phyloP scores from a whole-genome alignment of 2,797 vertebrate species.

The Netta rufina region DNA sequence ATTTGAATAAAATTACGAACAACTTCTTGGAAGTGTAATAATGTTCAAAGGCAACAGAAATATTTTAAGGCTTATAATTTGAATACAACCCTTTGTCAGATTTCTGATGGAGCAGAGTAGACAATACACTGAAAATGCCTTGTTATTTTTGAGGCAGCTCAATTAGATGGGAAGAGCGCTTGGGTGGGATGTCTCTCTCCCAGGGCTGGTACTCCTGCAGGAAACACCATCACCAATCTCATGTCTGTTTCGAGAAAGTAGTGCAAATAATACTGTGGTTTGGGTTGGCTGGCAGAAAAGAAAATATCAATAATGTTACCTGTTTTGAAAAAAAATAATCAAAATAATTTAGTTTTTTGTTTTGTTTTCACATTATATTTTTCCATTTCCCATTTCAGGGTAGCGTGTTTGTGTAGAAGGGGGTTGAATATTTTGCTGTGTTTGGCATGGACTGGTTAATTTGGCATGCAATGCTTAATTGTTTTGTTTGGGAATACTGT shows the following conservation, averaged over 20 bases:
- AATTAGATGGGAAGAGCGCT: background rate
- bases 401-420: background rate
- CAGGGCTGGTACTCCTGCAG: background rate
- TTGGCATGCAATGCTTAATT: background rate
- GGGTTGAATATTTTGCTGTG: background rate
- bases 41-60: background rate
- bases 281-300: background rate
- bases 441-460: background rate
- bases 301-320: background rate
- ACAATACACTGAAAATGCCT: background rate
- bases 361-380: background rate
- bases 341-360: background rate
- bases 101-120: background rate
- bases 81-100: background rate
- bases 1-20: background rate
- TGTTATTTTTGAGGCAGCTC: background rate
- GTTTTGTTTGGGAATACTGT: background rate
- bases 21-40: background rate
- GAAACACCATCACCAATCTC: background rate
- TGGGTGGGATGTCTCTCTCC: background rate
- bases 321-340: background rate
- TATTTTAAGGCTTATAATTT: background rate
- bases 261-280: background rate
- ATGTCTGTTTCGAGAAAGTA: fast-evolving
- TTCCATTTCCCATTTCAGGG: background rate